Conservation (phyloP, 2,797 vertebrate species). For the Diplodus sargus region DNA sequence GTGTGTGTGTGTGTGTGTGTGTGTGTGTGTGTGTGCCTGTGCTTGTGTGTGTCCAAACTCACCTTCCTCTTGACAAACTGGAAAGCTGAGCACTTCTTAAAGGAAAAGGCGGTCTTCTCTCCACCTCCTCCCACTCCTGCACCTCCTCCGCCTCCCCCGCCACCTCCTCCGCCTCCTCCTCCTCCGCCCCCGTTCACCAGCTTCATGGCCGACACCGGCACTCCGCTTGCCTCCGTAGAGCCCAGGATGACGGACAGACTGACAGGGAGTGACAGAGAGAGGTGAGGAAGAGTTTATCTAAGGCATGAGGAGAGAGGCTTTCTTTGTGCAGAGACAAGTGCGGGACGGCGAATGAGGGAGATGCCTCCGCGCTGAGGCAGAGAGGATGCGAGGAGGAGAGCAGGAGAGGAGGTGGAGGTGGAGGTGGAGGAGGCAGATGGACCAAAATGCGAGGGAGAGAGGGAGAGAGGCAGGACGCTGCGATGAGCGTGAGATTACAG, state of each 20-base stretch:
- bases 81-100: conserved; percentile 98
- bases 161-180: conserved; percentile 50
- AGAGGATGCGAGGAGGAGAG: conserved; percentile 42
- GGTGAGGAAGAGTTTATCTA: conserved; percentile 30
- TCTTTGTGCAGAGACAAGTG: not conserved
- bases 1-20: not conserved
- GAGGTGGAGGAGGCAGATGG: conserved; percentile 59
- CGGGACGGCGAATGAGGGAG: conserved; percentile 26
- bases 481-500: conserved; percentile 37
- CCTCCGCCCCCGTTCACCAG: conserved; percentile 80
- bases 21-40: conserved; percentile 4
- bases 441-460: conserved; percentile 32
- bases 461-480: conserved; percentile 42
- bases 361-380: conserved; percentile 31
- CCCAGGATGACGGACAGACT: conserved; percentile 83
- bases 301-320: conserved; percentile 34
- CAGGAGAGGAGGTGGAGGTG: conserved; percentile 32
- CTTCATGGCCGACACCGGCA: conserved; percentile 84
- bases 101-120: conserved; percentile 91
- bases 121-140: conserved; percentile 68
- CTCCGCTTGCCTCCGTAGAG: conserved; percentile 82
- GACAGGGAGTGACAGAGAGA: conserved; percentile 31
- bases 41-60: conserved; percentile 72
- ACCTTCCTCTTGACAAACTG: conserved; percentile 99
- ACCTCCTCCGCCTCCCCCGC: conserved; percentile 27